Base-by-base conservation (phyloP, 2,797 vertebrate genomes). In the Smutsia gigantea region DNA sequence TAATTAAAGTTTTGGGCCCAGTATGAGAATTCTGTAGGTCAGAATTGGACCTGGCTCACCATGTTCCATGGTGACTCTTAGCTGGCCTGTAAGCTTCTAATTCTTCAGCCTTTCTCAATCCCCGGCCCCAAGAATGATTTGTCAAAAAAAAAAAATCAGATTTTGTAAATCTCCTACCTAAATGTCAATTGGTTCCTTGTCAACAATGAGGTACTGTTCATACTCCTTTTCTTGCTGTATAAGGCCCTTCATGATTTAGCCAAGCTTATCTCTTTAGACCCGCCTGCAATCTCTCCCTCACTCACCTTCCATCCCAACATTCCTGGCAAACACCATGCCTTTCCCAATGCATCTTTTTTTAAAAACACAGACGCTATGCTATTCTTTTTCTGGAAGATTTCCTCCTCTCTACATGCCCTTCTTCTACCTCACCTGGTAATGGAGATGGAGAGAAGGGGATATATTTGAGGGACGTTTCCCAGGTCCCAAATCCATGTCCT, bases 1-100 rank as follows among this genome's bases (percentile, higher is more conserved):
- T 93, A n/a, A 90, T 96, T 86, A 74, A 77, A 72, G 25, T 93
- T 85, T 87, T 59, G 6, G 10, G 69, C 25, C 85, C 39, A 55
- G 1, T 59, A 23, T 17, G 49, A 59, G 63, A 93, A 75, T 87
- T 96, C 57, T 94, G 51, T 34, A 21, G 19, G 46, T 46, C 46
- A 46, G 46, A 46, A 46, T 46, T 46, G 46, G 46, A 46, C 46
- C 46, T 46, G 10, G 19, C 29, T 64, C 29, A 57, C 31, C 1
- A 74, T 6, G 3, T 77, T 86, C 23, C 46, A 42, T 2, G 23
- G 39, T 39, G 23, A n/a, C 31, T 64, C n/a, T 78, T 61, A 82
- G 39, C n/a, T 79, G 68, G 46, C 39, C n/a, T 64, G 9, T 29
- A 53, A 6, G 13, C 49, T 88, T 85, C 77, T 61, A 13, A 27